These are phyloP conservation scores for Conus betulinus DNA, from an alignment of 1,140 invertebrate genomes.

Conservation along the genomic window DNA sequence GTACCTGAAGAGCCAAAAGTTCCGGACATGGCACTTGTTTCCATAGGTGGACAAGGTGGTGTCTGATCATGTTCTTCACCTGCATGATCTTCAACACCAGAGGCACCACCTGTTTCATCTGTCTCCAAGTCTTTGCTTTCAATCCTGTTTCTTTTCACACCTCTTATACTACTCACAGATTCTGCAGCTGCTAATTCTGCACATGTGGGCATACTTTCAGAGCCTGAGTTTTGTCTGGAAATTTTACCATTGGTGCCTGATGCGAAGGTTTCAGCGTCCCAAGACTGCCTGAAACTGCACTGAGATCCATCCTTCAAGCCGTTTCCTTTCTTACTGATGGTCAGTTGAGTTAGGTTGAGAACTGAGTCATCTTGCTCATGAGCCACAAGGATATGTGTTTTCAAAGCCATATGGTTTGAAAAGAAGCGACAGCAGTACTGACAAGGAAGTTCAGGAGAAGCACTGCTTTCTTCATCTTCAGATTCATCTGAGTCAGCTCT, in stretches of 20 bases:
- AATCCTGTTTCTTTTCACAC: conserved; percentile 8
- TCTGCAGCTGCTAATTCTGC: background rate
- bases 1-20: background rate
- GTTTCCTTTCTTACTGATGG: conserved; percentile 22
- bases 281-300: background rate
- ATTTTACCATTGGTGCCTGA: background rate
- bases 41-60: background rate
- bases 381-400: conserved; percentile 33
- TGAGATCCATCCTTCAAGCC: background rate
- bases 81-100: background rate
- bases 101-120: conserved; percentile 14
- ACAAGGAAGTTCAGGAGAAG: conserved; percentile 14
- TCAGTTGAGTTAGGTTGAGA: conserved; percentile 14
- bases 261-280: conserved; percentile 1
- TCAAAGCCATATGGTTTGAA: conserved; percentile 13
- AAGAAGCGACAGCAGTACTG: conserved; percentile 31
- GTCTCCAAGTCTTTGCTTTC: conserved; percentile 9
- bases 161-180: background rate
- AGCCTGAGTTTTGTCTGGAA: background rate
- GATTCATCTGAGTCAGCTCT: conserved; percentile 20
- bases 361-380: conserved; percentile 33
- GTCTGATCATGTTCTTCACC: background rate
- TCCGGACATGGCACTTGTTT: background rate
- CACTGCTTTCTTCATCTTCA: conserved; percentile 28
- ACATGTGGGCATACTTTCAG: background rate